phyloP scores from a whole-genome alignment of 1,140 invertebrate genomes.

The Euwallacea similis region DNA sequence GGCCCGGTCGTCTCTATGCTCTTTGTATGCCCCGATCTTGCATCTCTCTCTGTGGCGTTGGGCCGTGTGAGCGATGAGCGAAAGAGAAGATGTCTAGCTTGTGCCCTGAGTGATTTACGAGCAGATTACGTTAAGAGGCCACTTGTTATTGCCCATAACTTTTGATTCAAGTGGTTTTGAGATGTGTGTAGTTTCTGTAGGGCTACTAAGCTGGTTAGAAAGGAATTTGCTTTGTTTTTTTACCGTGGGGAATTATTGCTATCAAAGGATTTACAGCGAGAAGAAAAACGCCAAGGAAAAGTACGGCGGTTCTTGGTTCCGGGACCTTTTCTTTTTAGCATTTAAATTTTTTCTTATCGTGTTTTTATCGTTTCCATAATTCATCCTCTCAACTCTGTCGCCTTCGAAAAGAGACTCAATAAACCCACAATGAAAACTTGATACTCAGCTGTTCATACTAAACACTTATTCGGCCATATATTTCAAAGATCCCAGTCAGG shows the following conservation, averaged over 20 bases:
- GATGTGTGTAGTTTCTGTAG: not conserved
- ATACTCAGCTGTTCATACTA: slow-evolving; percentile 52
- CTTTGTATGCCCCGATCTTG: slow-evolving; percentile 33
- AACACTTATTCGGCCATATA: slow-evolving; percentile 56
- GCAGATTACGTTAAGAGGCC: slow-evolving; percentile 54
- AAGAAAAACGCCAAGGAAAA: no score
- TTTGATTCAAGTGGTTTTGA: slow-evolving; percentile 49
- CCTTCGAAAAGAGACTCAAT: slow-evolving; percentile 8
- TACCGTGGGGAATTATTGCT: no score
- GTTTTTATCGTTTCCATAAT: no score
- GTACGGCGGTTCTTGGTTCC: no score
- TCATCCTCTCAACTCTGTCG: no score
- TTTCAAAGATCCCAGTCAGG: slow-evolving; percentile 50
- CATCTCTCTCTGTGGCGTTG: slow-evolving; percentile 23
- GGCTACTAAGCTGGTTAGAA: not conserved
- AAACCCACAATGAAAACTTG: slow-evolving; percentile 48
- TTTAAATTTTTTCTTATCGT: no score
- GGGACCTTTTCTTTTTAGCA: no score
- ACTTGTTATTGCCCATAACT: slow-evolving; percentile 55
- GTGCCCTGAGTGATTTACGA: slow-evolving; percentile 51
- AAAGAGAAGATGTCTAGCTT: slow-evolving; percentile 41
- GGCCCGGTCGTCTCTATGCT: slow-evolving; percentile 39
- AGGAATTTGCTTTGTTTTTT: not conserved
- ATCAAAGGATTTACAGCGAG: no score
- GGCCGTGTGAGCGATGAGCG: not conserved